Percentiles rank a stretch among this genome's conserved stretches.
Evolutionary conservation across 2,888 invertebrate species (phyloP).

Genomic region (Caenorhabditis sp.): DNA sequence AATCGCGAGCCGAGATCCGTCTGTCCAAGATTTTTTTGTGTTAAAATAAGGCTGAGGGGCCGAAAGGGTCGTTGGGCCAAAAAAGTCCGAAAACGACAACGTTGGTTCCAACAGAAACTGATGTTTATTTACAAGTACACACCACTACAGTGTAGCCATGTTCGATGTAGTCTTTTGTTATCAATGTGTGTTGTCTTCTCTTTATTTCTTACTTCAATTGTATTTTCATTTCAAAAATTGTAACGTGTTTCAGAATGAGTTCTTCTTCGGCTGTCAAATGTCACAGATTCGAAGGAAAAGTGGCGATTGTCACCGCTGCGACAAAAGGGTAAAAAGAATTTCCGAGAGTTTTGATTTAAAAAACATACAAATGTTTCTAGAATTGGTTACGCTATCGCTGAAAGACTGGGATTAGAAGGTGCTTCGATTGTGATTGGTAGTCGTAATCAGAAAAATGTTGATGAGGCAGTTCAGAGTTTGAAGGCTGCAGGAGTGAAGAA

Average conservation of each 20-base stretch:
- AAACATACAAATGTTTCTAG: constrained; percentile 29
- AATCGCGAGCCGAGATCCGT: too few species aligned
- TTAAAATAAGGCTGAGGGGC: too few species aligned
- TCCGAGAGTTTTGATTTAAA: too few species aligned
- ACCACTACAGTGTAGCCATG: too few species aligned
- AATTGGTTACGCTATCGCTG: constrained; percentile 90
- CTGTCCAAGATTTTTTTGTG: too few species aligned
- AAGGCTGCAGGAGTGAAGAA: constrained; percentile 76
- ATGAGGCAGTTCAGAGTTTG: constrained; percentile 74
- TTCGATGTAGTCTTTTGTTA: too few species aligned
- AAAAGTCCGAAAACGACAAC: too few species aligned
- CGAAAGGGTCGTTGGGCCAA: too few species aligned
- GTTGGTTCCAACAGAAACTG: background rate
- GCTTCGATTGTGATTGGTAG: constrained; percentile 91
- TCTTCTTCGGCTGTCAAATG: constrained; percentile 23
- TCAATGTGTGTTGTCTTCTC: too few species aligned
- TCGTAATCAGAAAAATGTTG: constrained; percentile 86
- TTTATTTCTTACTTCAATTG: too few species aligned
- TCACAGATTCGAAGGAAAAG: constrained; percentile 61
- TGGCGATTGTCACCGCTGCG: constrained; percentile 67
- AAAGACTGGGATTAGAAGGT: constrained; percentile 85
- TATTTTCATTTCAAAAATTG: too few species aligned
- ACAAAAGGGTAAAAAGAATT: constrained; percentile 55
- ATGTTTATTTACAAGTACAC: constrained; percentile 6
- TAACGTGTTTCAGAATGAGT: background rate